phyloP scores from a whole-genome alignment of 2,888 invertebrate species.

The Schizaphis graminum region DNA sequence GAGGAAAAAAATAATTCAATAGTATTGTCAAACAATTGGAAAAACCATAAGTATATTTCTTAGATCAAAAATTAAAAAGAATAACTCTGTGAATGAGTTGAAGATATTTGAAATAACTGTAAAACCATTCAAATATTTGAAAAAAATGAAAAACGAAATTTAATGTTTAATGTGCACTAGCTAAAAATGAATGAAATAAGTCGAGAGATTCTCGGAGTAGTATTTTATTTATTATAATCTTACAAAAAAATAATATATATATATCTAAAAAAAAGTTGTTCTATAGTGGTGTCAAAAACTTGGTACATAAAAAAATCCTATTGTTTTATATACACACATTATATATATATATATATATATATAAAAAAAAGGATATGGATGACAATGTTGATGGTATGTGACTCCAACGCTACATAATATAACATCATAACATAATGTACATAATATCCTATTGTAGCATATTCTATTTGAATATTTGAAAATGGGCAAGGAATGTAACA shows the following conservation, averaged over 20 bases:
- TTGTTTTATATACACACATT: neutral
- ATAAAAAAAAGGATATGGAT: neutral
- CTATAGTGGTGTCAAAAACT: neutral
- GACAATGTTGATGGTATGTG: neutral
- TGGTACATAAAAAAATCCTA: neutral
- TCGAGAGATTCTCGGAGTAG: neutral
- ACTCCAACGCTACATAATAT: neutral
- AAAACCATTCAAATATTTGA: neutral
- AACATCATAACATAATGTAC: neutral
- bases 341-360: neutral
- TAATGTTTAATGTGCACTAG: neutral
- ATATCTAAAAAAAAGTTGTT: neutral
- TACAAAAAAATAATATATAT: neutral
- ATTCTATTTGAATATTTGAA: neutral
- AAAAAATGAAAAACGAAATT: neutral
- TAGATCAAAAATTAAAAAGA: too few species aligned
- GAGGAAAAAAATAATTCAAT: neutral
- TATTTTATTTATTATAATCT: neutral
- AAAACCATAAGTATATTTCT: too few species aligned
- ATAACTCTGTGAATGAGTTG: too few species aligned
- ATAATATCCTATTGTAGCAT: neutral
- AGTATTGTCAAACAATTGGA: too few species aligned
- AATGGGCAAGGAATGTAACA: neutral
- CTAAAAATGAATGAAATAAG: neutral
- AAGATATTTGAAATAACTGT: neutral